These are phyloP conservation scores for Lamproptera curius DNA, from an alignment of 2,888 invertebrate genomes.

Conservation along the genomic window DNA sequence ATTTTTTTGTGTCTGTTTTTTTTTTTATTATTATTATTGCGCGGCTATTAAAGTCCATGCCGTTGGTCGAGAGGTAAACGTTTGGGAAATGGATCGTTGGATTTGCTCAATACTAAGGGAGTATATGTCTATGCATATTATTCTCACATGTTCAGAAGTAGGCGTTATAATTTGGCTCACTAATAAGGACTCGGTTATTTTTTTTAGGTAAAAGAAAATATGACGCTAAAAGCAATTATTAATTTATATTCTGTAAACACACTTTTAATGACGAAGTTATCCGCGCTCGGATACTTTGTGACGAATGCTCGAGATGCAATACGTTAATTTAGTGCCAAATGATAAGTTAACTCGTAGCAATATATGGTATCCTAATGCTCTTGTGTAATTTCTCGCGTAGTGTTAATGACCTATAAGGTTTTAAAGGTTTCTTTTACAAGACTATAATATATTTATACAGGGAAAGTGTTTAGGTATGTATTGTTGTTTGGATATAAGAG, in stretches of 20 bases:
- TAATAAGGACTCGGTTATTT: slow-evolving; percentile 38
- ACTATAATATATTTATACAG: slow-evolving; percentile 77
- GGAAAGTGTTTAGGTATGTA: slow-evolving; percentile 76
- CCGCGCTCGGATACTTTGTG: slow-evolving; percentile 63
- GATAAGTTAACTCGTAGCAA: slow-evolving; percentile 78
- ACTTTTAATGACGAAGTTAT: slow-evolving; percentile 53
- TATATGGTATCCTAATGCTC: slow-evolving; percentile 75
- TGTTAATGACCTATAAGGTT: slow-evolving; percentile 76
- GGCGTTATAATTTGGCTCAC: slow-evolving; percentile 48
- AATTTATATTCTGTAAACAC: slow-evolving; percentile 48
- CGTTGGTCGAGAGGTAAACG: slow-evolving; percentile 11
- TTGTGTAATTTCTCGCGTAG: slow-evolving; percentile 75
- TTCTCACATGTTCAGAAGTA: slow-evolving; percentile 42
- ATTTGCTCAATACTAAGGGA: slow-evolving; percentile 66
- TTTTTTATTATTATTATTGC: slow-evolving; percentile 24
- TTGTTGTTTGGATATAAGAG: slow-evolving; percentile 69
- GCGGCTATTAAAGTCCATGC: slow-evolving; percentile 32
- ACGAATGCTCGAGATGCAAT: slow-evolving; percentile 75
- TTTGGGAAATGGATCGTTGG: slow-evolving; percentile 27
- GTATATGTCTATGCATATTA: slow-evolving; percentile 49
- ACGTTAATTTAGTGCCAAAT: slow-evolving; percentile 79
- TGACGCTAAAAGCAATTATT: slow-evolving; percentile 53
- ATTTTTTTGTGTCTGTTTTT: slow-evolving; percentile 20
- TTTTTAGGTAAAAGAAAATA: slow-evolving; percentile 56
- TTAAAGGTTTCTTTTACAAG: slow-evolving; percentile 76